These are phyloP conservation scores for Tadarida brasiliensis DNA, from an alignment of 2,797 vertebrate genomes.

Conservation along the genomic window DNA sequence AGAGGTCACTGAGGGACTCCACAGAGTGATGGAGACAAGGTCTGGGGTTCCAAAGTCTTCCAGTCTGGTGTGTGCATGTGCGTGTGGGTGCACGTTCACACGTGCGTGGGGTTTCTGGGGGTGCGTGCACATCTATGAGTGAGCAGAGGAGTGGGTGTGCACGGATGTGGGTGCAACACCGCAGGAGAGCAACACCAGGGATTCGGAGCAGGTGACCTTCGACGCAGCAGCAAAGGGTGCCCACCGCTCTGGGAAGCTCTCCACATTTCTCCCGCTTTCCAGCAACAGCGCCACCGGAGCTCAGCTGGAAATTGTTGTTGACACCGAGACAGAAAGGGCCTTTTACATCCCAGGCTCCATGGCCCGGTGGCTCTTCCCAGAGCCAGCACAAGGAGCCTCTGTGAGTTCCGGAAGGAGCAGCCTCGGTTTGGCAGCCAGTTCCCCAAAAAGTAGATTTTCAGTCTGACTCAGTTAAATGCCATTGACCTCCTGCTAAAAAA, in stretches of 20 bases:
- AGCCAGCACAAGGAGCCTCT: not conserved
- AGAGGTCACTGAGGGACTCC: not conserved
- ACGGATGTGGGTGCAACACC: not conserved
- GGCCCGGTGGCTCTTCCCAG: not conserved
- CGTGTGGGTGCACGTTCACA: too few relatives aligned
- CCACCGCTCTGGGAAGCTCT: not conserved
- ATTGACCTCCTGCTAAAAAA: not conserved
- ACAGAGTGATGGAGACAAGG: not conserved
- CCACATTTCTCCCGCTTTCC: not conserved
- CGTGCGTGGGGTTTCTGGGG: not conserved
- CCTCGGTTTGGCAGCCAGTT: not conserved
- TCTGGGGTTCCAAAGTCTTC: not conserved
- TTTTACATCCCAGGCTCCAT: accelerated
- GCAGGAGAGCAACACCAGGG: accelerated
- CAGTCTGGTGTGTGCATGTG: accelerated
- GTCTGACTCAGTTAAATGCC: not conserved
- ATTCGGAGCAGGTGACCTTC: not conserved
- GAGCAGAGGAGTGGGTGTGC: not conserved
- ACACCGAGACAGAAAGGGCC: not conserved
- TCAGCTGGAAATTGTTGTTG: not conserved
- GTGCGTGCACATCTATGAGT: accelerated
- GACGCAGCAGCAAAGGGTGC: not conserved
- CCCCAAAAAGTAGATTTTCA: not conserved
- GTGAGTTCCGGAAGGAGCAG: not conserved
- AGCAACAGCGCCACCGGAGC: not conserved